These are phyloP conservation scores for Prosopocoilus inquinatus DNA, from an alignment of 2,888 invertebrate genomes.

Conservation along the genomic window DNA sequence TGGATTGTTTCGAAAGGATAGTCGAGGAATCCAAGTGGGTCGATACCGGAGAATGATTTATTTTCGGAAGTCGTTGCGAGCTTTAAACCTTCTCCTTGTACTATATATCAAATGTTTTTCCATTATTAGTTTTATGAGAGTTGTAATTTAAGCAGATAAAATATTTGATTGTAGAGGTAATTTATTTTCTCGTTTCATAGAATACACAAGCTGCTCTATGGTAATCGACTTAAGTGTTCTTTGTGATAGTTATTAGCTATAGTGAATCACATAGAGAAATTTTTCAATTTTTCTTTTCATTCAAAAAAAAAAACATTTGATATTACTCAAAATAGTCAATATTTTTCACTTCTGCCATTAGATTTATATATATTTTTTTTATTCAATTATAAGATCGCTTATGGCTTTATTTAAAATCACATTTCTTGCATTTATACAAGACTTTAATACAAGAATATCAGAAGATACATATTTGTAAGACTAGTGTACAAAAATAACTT, in stretches of 20 bases:
- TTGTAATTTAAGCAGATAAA: no score
- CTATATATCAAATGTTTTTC: constrained; percentile 1
- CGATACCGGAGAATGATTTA: constrained; percentile 73
- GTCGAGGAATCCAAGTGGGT: constrained; percentile 88
- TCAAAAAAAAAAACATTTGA: not conserved
- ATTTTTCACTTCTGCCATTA: no score
- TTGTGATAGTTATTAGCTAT: constrained; percentile 1
- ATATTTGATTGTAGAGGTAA: no score
- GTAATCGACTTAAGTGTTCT: not conserved
- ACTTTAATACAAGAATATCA: no score
- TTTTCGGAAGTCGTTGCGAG: not conserved
- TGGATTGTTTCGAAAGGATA: constrained; percentile 95
- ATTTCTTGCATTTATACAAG: no score
- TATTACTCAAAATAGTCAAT: not conserved
- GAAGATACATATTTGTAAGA: no score
- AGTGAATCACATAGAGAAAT: not conserved
- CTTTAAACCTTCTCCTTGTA: not conserved
- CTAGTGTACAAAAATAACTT: no score
- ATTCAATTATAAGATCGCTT: no score
- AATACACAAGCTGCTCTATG: not conserved
- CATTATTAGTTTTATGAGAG: no score
- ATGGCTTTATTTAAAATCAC: no score
- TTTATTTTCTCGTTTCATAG: no score
- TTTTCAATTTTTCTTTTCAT: not conserved
- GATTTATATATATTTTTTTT: no score